Evolutionary conservation across 2,797 vertebrate genomes (phyloP), one percentile per base, ranked within the genome.

Genomic region (Coracias cyanogaster): DNA sequence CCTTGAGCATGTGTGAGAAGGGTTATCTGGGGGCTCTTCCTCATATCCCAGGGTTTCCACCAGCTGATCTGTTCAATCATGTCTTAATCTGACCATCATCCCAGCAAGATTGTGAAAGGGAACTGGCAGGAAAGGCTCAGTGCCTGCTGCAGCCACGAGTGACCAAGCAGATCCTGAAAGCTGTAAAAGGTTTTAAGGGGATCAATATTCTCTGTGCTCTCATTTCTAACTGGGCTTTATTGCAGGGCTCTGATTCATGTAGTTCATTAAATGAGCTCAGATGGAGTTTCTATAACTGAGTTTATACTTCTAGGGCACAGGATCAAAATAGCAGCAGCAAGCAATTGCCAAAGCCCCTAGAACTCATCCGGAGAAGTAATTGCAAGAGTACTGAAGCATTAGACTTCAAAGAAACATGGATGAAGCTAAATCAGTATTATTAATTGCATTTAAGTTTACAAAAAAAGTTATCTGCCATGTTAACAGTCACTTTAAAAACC

Each of bases 181-280:
- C 67, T 82, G 43, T 43, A 39, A 86, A 87, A 84, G 64, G 76
- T 67, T 96, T 94, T 80, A 83, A 86, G 28, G 45, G 28, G 45
- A 96, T 94, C 92, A 72, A 84, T 96, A 96, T 91, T 84, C 89
- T 93, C 86, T 89, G 48, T 41, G 79, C 79, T 92, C 95, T 97
- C 35, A n/a, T 93, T 96, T 96, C 82, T 94, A 95, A 97, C 82
- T 95, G 82, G 69, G 74, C 62, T 94, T 94, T 93, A 95, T 83
- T 96, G 86, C 67, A 86, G 93, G 62, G 91, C 86, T 96, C 90
- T 90, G 89, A 80, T 91, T 97, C 96, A 95, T 89, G 79, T 45
- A 72, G 91, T 96, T 96, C 87, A 85, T 93, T 96, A 98, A 91
- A 82, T 89, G 94, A 73, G 91, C 89, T 95, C 65, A 82, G 82